phyloP scores from a whole-genome alignment of 2,888 invertebrate genomes.

The Nomada hirtipes region DNA sequence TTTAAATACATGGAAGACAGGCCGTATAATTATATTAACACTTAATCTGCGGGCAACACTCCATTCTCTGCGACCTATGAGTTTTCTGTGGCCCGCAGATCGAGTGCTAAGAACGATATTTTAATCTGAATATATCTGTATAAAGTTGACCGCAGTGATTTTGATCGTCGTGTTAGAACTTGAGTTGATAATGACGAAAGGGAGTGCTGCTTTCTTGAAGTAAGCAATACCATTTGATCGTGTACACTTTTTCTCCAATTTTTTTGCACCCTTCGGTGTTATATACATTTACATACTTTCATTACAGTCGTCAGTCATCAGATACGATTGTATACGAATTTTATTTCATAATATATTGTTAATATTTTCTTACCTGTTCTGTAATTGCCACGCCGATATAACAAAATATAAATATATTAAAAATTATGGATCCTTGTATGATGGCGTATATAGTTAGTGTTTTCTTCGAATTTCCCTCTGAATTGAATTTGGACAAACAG shows the following conservation, averaged over 20 bases:
- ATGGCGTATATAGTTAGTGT: conserved; percentile 8
- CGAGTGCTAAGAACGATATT: background rate
- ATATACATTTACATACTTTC: background rate
- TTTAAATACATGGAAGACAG: conserved; percentile 35
- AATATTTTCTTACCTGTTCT: conserved; percentile 60
- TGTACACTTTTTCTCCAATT: conserved; percentile 69
- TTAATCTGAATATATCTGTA: conserved; percentile 48
- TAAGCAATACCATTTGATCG: conserved; percentile 70
- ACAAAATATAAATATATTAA: conserved; percentile 79
- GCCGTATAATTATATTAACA: background rate
- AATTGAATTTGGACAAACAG: background rate
- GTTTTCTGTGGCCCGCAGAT: no score
- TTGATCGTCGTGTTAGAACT: conserved; percentile 65
- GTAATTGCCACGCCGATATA: conserved; percentile 70
- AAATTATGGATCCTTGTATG: conserved; percentile 70
- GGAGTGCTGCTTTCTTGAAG: conserved; percentile 57
- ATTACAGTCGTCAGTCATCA: no score
- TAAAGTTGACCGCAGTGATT: conserved; percentile 69
- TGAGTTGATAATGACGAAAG: conserved; percentile 62
- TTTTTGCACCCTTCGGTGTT: conserved; percentile 59
- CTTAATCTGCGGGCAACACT: no score
- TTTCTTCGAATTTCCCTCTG: conserved; percentile 21
- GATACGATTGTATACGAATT: background rate
- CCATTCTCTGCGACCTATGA: no score
- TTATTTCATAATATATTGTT: background rate